Percentiles rank a stretch among this genome's conserved stretches.
Evolutionary conservation across 2,888 invertebrate species (phyloP).

Genomic region (Cotesia congregata): DNA sequence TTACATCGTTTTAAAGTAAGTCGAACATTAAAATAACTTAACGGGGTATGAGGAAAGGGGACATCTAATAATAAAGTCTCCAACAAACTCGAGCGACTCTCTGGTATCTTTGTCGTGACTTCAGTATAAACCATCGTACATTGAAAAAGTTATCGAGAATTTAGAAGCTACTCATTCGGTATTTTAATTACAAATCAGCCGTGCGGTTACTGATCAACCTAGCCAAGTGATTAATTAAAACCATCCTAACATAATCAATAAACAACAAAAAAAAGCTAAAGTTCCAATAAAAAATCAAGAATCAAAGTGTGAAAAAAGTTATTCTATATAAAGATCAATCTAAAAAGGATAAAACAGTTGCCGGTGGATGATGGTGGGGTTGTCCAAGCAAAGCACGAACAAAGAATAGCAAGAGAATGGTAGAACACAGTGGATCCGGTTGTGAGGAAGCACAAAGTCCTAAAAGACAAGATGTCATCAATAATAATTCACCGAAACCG

Average conservation of each 20-base stretch:
- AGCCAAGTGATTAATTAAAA: background rate
- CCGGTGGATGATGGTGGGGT: constrained; percentile 22
- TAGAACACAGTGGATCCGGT: constrained; percentile 46
- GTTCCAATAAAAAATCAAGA: background rate
- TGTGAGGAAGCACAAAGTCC: constrained; percentile 39
- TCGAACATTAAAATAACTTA: constrained; percentile 67
- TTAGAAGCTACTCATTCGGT: too few species aligned
- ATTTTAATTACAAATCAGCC: too few species aligned
- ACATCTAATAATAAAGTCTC: constrained; percentile 64
- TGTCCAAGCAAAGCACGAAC: constrained; percentile 29
- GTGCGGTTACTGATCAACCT: too few species aligned
- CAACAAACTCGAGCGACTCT: constrained; percentile 37
- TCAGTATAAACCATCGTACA: constrained; percentile 31
- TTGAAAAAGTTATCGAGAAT: background rate
- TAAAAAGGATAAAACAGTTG: background rate
- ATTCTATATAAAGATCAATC: constrained; percentile 32
- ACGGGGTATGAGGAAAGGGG: constrained; percentile 55
- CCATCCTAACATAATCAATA: background rate
- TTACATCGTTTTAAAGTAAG: background rate
- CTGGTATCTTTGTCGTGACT: constrained; percentile 60
- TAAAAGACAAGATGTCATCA: constrained; percentile 30
- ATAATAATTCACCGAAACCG: background rate
- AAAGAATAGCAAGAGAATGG: constrained; percentile 46
- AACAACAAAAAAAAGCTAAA: background rate
- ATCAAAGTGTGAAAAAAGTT: background rate